Conservation (phyloP, 2,888 invertebrate genomes). For the Acrocera orbiculus region DNA sequence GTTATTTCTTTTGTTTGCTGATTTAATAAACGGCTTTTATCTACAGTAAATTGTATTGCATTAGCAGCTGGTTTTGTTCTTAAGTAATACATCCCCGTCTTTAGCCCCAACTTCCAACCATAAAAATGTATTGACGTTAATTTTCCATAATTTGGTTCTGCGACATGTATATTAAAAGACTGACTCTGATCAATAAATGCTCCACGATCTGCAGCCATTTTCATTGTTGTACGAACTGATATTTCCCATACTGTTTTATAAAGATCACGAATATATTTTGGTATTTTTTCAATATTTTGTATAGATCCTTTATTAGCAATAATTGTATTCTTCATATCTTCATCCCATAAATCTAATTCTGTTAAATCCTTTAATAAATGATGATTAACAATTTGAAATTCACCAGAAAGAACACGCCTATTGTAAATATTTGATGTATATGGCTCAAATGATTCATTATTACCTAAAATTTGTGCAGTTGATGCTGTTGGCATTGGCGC, state of each 20-base stretch:
- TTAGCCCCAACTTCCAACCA: conserved; percentile 90
- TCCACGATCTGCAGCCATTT: conserved; percentile 96
- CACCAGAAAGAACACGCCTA: conserved; percentile 83
- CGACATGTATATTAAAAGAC: conserved; percentile 93
- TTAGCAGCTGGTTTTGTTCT: conserved; percentile 91
- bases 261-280: conserved; percentile 63
- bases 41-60: conserved; percentile 95
- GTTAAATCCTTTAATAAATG: conserved; percentile 88
- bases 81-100: conserved; percentile 98
- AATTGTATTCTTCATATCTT: conserved; percentile 86
- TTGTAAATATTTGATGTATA: conserved; percentile 96
- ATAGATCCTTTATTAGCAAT: conserved; percentile 85
- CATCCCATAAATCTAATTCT: conserved; percentile 80
- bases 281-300: conserved; percentile 71
- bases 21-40: conserved; percentile 49
- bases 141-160: conserved; percentile 82
- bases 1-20: conserved; percentile 11
- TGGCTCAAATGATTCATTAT: conserved; percentile 96
- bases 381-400: conserved; percentile 92
- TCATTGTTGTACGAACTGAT: conserved; percentile 75
- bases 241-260: conserved; percentile 98
- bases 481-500: conserved; percentile 99
- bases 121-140: conserved; percentile 97
- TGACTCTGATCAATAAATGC: conserved; percentile 99
- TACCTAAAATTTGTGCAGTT: conserved; percentile 96